Conservation (phyloP, 2,888 invertebrate species). For the Protophormia terraenovae region DNA sequence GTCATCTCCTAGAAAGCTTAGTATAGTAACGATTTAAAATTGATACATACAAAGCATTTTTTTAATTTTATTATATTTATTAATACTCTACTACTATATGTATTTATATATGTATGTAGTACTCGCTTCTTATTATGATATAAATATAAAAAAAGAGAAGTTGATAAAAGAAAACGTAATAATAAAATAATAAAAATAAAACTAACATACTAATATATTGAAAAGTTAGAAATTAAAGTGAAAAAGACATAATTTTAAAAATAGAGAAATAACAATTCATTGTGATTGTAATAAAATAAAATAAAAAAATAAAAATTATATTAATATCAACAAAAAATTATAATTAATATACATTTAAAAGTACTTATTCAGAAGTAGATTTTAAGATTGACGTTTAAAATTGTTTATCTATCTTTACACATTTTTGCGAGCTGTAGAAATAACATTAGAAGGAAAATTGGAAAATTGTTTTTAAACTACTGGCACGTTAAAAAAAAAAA, state of each 20-base stretch:
- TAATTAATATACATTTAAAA: not conserved
- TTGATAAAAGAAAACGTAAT: not conserved
- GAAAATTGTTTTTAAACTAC: slow-evolving; percentile 10
- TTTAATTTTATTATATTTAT: slow-evolving; percentile 14
- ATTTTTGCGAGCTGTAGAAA: no score
- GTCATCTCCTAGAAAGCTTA: slow-evolving; percentile 22
- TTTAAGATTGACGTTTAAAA: not conserved
- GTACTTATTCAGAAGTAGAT: not conserved
- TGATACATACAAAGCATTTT: slow-evolving; percentile 50
- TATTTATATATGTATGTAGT: not conserved
- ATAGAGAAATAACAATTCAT: slow-evolving; percentile 26
- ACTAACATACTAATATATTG: no score
- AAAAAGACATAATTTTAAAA: not conserved
- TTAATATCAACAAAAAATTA: slow-evolving; percentile 6
- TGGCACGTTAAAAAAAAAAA: slow-evolving; percentile 43
- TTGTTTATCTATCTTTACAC: no score
- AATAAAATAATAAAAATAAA: not conserved
- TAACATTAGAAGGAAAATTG: not conserved
- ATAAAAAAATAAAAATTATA: not conserved
- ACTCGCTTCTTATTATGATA: not conserved
- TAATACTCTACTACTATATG: slow-evolving; percentile 17
- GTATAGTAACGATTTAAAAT: slow-evolving; percentile 38
- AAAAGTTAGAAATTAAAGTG: not conserved
- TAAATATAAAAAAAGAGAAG: not conserved
- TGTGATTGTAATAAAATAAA: not conserved